These are phyloP conservation scores for Sebastes oblongus DNA, from an alignment of 2,797 vertebrate species.

Conservation along the genomic window DNA sequence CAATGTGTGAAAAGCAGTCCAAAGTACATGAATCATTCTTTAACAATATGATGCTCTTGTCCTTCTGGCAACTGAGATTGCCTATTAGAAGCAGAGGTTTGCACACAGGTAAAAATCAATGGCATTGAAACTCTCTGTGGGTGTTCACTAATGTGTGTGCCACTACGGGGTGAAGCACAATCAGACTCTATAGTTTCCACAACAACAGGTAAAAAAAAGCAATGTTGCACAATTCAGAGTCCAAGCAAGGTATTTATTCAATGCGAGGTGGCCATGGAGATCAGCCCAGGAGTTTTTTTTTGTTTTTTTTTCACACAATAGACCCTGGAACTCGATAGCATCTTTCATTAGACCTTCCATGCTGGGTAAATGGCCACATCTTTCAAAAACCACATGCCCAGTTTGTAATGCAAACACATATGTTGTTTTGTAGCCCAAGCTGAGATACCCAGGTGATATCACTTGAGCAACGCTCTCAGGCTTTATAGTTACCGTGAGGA, in stretches of 20 bases:
- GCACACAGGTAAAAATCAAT: constrained; percentile 63
- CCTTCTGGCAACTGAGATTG: constrained; percentile 43
- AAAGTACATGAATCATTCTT: background rate
- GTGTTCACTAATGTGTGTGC: constrained; percentile 48
- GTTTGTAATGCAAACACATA: background rate
- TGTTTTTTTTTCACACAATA: background rate
- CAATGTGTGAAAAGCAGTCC: background rate
- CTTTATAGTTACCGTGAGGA: background rate
- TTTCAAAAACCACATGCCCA: background rate
- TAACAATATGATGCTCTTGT: constrained; percentile 7
- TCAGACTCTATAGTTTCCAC: constrained; percentile 21
- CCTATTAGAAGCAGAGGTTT: constrained; percentile 51
- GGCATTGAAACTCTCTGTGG: constrained; percentile 48
- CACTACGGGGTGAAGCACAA: constrained; percentile 43
- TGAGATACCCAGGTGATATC: background rate
- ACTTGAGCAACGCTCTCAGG: background rate
- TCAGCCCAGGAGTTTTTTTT: background rate
- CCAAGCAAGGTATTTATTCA: background rate
- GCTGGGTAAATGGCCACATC: background rate
- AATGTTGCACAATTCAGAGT: constrained; percentile 9
- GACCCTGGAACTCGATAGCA: background rate
- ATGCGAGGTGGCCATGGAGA: background rate
- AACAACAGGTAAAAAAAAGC: constrained; percentile 7
- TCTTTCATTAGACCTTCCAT: background rate
- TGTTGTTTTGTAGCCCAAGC: background rate